These are phyloP conservation scores for Turnix velox DNA, from an alignment of 2,113 vertebrate genomes.

Conservation along the genomic window DNA sequence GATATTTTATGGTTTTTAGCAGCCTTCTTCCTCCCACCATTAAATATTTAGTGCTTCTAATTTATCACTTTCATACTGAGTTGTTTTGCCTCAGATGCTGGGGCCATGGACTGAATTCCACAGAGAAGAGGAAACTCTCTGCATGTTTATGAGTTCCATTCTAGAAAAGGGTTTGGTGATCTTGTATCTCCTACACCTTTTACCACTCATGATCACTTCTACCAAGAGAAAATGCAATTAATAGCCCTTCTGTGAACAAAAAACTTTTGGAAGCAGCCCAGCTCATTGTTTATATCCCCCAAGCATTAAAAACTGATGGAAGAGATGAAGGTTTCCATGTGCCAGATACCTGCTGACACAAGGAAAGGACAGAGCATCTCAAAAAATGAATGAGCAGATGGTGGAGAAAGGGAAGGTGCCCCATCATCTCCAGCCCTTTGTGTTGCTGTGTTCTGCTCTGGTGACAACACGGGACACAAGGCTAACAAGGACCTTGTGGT, in stretches of 20 bases:
- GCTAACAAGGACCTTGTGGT: neutral
- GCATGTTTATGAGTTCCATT: neutral
- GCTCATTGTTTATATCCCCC: neutral
- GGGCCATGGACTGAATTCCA: neutral
- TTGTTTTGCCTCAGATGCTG: neutral
- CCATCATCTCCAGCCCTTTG: neutral
- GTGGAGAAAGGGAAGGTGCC: neutral
- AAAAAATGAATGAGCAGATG: neutral
- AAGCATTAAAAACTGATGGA: neutral
- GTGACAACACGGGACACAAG: accelerated
- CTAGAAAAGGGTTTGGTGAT: neutral
- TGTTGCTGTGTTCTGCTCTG: neutral
- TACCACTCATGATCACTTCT: accelerated
- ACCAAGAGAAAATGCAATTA: neutral
- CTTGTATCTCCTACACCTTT: neutral
- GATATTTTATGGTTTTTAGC: constrained; percentile 36
- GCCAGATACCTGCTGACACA: neutral
- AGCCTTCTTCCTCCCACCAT: constrained; percentile 12
- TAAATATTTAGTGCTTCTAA: constrained; percentile 63
- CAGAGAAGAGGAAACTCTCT: neutral
- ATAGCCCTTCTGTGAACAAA: neutral
- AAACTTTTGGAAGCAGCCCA: neutral
- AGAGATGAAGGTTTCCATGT: neutral
- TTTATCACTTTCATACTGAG: constrained; percentile 54
- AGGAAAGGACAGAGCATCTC: neutral